Conservation (phyloP, 2,113 vertebrate species). For the Petroica traversi region DNA sequence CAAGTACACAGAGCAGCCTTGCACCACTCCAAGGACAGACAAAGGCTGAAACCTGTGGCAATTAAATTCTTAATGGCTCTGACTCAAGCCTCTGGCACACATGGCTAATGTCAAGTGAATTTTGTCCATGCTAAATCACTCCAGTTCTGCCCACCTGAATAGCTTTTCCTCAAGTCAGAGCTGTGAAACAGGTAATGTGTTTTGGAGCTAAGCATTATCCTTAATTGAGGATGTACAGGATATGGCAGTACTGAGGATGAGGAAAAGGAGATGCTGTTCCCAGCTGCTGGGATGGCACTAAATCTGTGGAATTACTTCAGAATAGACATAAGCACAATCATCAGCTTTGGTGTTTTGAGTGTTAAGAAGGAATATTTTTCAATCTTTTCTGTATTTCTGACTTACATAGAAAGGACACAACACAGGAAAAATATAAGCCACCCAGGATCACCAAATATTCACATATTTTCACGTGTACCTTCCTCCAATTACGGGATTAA, state of each 20-base stretch:
- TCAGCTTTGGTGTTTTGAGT: background rate
- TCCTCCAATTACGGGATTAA: background rate
- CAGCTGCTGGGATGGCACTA: background rate
- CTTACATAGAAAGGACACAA: background rate
- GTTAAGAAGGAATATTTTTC: background rate
- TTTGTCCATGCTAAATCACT: background rate
- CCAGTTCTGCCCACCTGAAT: background rate
- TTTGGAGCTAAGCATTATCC: background rate
- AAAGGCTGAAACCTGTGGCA: conserved; percentile 24
- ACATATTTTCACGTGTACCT: background rate
- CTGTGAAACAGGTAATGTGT: background rate
- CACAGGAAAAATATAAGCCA: background rate
- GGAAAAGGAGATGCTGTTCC: background rate
- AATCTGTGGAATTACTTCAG: background rate
- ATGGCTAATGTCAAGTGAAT: background rate
- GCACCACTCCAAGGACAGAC: background rate
- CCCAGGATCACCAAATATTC: background rate
- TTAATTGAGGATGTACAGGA: background rate
- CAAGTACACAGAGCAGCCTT: background rate
- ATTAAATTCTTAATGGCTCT: conserved; percentile 31
- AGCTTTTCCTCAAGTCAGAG: conserved; percentile 33
- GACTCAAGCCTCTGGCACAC: conserved; percentile 22
- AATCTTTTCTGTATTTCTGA: background rate
- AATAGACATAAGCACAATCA: background rate
- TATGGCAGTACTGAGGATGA: background rate